Percentiles rank a stretch among this genome's conserved stretches.
phyloP scores from a whole-genome alignment of 2,113 vertebrate species.

The Prunella fulvescens region DNA sequence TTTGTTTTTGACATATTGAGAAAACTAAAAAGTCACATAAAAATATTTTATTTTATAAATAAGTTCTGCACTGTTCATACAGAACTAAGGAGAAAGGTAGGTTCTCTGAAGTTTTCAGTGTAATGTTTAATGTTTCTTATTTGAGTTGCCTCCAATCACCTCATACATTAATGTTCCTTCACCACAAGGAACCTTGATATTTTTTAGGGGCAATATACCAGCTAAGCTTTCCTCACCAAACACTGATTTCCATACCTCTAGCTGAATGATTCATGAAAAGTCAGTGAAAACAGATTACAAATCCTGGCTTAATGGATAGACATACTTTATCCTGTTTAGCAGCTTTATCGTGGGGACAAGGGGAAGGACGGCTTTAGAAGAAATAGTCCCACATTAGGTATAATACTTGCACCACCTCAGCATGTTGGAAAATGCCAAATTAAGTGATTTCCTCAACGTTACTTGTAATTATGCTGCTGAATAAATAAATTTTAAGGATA shows the following conservation, averaged over 20 bases:
- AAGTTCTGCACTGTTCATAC: not conserved
- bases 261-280: not conserved
- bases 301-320: not conserved
- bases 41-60: not conserved
- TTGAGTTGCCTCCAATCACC: not conserved
- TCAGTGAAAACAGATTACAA: not conserved
- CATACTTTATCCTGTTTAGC: slow-evolving; percentile 26
- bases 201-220: not conserved
- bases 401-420: not conserved
- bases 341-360: not conserved
- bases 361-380: not conserved
- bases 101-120: not conserved
- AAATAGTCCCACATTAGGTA: not conserved
- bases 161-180: not conserved
- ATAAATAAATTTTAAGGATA: not conserved
- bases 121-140: not conserved
- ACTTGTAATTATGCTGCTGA: not conserved
- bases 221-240: not conserved
- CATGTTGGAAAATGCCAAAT: not conserved
- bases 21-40: not conserved
- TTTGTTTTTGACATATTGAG: not conserved
- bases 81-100: not conserved
- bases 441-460: not conserved
- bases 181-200: not conserved
- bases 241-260: not conserved